Evolutionary conservation across 2,888 invertebrate species (phyloP).

Genomic region (Hylaea fasciaria): DNA sequence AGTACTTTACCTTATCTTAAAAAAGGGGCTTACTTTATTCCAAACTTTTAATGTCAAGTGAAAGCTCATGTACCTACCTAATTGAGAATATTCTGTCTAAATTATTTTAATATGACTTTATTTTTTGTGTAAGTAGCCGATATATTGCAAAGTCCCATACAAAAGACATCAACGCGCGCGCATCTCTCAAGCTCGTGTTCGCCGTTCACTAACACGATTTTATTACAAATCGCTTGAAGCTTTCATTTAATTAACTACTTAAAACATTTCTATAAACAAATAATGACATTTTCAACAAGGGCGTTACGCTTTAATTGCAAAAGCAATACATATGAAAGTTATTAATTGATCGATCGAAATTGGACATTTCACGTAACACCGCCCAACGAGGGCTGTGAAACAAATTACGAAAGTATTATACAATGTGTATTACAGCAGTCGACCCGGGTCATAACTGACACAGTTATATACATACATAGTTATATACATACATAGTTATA

Average conservation of each 20-base stretch:
- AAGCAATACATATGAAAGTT: background rate
- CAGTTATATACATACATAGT: background rate
- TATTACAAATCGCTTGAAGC: background rate
- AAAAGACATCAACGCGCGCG: slow-evolving; percentile 63
- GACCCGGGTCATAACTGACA: slow-evolving; percentile 40
- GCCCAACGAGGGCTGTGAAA: slow-evolving; percentile 39
- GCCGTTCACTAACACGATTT: background rate
- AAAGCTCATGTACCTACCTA: too few species aligned
- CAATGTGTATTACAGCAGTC: slow-evolving; percentile 40
- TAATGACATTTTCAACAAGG: too few species aligned
- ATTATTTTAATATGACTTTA: too few species aligned
- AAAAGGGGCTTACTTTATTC: too few species aligned
- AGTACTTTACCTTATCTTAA: too few species aligned
- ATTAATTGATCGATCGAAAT: slow-evolving; percentile 32
- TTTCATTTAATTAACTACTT: background rate
- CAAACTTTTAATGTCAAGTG: too few species aligned
- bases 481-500: too few species aligned
- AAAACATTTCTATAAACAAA: too few species aligned
- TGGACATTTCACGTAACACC: slow-evolving; percentile 32
- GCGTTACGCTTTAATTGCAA: background rate
- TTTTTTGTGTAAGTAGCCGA: too few species aligned
- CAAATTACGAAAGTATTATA: slow-evolving; percentile 51
- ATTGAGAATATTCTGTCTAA: too few species aligned
- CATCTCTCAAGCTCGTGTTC: background rate
- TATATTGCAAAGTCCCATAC: slow-evolving; percentile 29